Base-by-base conservation (phyloP, 2,888 invertebrate species). In the Cheilosia variabilis region DNA sequence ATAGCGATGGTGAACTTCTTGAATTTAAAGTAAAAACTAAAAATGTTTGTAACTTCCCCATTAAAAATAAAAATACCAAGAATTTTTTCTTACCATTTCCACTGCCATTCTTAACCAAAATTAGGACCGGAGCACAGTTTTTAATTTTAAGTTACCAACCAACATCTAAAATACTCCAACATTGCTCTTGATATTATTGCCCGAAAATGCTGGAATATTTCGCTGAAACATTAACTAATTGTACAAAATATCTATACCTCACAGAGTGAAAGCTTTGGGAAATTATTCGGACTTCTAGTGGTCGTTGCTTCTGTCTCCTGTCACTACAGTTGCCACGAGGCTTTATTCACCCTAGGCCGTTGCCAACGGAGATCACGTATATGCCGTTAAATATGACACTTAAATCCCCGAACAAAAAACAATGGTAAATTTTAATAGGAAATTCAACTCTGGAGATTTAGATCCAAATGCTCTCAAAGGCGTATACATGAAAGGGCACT, bases 391-490 rank as follows among this genome's bases (percentile, higher is more conserved):
- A n/a, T n/a, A n/a, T n/a, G 17, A 50, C 43, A 77, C 65, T 52
- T 58, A 52, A 71, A 81, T 66, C 60, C 55, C 24, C 34, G 58
- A 63, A 63, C 43, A 84, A 84, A 79, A 69, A 84, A 73, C 73
- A 69, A 41, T 66, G 57, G 37, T 57, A 57, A 78, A 71, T 75
- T 69, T 75, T 73, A 75, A 68, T 75, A 47, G 79, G 63, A 65
- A 84, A 75, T 73, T 57, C 58, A 79, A 65, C 52, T 80, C 53
- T 19, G 41, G 60, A 71, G 62, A 76, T 57, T 81, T 75, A 72
- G 65, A 53, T 76, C 63, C 62, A 58, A 81, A 86, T 77, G 62
- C 66, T 66, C 45, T 72, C 75, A 80, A 77, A 77, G 65, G 71
- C 72, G 24, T 66, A 68, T 68, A 60, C 65, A 71, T 34, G 41